Conservation (phyloP, 2,888 invertebrate species). For the Drosophila prostipennis region DNA sequence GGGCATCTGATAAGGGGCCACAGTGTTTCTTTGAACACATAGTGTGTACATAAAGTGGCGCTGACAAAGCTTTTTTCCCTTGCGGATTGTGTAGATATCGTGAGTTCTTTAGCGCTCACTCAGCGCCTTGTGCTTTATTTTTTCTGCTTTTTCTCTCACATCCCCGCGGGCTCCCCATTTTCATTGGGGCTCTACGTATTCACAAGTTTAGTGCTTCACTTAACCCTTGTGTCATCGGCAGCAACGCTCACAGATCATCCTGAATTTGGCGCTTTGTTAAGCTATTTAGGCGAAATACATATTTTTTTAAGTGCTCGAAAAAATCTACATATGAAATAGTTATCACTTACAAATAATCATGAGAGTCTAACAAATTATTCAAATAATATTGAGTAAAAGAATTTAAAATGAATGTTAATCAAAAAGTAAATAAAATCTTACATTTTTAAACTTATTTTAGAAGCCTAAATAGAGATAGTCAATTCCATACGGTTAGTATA, state of each 20-base stretch:
- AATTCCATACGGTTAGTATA: too few species aligned
- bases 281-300: too few species aligned
- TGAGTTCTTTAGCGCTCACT: constrained; percentile 28
- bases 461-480: too few species aligned
- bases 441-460: too few species aligned
- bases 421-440: too few species aligned
- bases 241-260: constrained; percentile 2
- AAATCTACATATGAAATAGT: too few species aligned
- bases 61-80: constrained; percentile 8
- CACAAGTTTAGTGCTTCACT: constrained; percentile 9
- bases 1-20: constrained; percentile 23
- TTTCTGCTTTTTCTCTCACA: constrained; percentile 2
- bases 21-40: not conserved
- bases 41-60: constrained; percentile 6
- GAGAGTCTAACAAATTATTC: too few species aligned
- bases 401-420: too few species aligned
- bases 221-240: constrained; percentile 23
- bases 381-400: too few species aligned
- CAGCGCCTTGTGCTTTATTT: constrained; percentile 38
- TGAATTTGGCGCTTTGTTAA: not conserved
- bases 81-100: not conserved
- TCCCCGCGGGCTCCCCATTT: not conserved
- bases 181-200: not conserved
- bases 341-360: too few species aligned
- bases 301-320: too few species aligned